Evolutionary conservation across 1,140 invertebrate species (phyloP).

Genomic region (Pollicipes pollicipes): DNA sequence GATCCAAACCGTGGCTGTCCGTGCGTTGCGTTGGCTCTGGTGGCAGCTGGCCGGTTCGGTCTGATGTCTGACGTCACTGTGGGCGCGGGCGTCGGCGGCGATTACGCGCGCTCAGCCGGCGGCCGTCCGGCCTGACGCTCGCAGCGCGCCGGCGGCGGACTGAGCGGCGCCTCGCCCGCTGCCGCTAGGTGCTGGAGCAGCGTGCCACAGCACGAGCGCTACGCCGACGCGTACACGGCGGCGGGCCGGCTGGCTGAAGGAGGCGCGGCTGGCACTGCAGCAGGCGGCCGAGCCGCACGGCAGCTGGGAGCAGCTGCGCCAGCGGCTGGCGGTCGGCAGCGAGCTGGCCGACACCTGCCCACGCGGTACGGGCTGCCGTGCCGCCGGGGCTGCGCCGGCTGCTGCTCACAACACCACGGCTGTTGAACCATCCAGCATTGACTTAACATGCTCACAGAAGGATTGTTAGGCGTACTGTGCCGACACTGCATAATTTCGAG

Average conservation of each 20-base stretch:
- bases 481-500: no score
- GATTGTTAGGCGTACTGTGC: no score
- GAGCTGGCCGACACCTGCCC: conserved; percentile 47
- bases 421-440: no score
- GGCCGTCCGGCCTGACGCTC: not conserved
- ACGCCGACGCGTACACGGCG: conserved; percentile 58
- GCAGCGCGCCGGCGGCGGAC: conserved; percentile 36
- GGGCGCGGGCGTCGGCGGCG: no score
- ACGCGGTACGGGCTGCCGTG: no score
- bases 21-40: no score
- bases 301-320: conserved; percentile 45
- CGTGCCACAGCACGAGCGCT: conserved; percentile 74
- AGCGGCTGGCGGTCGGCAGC: conserved; percentile 20
- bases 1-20: no score
- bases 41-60: no score
- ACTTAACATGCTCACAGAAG: not conserved
- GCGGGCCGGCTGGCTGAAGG: conserved; percentile 74
- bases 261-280: conserved; percentile 61
- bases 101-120: not conserved
- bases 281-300: conserved; percentile 66
- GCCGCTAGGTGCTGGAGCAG: conserved; percentile 41
- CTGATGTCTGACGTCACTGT: no score
- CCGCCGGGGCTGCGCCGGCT: no score
- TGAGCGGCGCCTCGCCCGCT: no score
- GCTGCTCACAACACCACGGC: not conserved